Conservation (phyloP, 2,113 vertebrate genomes). For the Amphilophus citrinellus region DNA sequence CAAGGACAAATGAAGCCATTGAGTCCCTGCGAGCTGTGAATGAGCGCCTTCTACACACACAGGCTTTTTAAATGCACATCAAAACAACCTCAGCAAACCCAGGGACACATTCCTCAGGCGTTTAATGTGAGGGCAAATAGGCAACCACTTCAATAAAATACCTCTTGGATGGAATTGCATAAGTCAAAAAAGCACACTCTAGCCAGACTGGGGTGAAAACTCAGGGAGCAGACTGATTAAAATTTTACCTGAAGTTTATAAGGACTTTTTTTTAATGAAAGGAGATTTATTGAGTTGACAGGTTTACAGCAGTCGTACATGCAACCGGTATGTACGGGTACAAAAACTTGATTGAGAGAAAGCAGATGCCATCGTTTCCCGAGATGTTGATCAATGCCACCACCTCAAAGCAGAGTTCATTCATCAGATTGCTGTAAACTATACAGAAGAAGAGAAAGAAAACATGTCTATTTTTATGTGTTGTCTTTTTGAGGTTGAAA, state of each 20-base stretch:
- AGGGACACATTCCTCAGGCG: slow-evolving; percentile 79
- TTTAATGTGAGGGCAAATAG: slow-evolving; percentile 84
- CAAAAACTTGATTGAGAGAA: slow-evolving; percentile 34
- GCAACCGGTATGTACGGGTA: slow-evolving; percentile 31
- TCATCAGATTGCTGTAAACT: slow-evolving; percentile 28
- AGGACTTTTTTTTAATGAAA: slow-evolving; percentile 39
- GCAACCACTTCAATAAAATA: slow-evolving; percentile 84
- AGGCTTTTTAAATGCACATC: slow-evolving; percentile 80
- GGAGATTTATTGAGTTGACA: slow-evolving; percentile 58
- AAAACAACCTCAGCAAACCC: slow-evolving; percentile 83
- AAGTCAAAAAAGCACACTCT: slow-evolving; percentile 55
- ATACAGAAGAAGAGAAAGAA: slow-evolving; percentile 31
- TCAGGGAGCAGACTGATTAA: slow-evolving; percentile 31
- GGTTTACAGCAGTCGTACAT: slow-evolving; percentile 44
- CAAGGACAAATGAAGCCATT: slow-evolving; percentile 81
- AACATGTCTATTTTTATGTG: slow-evolving; percentile 67
- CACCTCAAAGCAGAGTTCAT: slow-evolving; percentile 30
- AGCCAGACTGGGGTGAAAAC: slow-evolving; percentile 51
- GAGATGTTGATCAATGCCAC: slow-evolving; percentile 21
- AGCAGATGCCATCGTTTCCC: background rate
- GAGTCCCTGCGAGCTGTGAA: slow-evolving; percentile 77
- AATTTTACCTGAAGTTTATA: slow-evolving; percentile 58
- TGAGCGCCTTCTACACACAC: slow-evolving; percentile 80
- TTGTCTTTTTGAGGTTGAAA: slow-evolving; percentile 71
- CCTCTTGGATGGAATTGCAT: slow-evolving; percentile 76